phyloP scores from a whole-genome alignment of 2,113 vertebrate species.

The Platysternon megacephalum region DNA sequence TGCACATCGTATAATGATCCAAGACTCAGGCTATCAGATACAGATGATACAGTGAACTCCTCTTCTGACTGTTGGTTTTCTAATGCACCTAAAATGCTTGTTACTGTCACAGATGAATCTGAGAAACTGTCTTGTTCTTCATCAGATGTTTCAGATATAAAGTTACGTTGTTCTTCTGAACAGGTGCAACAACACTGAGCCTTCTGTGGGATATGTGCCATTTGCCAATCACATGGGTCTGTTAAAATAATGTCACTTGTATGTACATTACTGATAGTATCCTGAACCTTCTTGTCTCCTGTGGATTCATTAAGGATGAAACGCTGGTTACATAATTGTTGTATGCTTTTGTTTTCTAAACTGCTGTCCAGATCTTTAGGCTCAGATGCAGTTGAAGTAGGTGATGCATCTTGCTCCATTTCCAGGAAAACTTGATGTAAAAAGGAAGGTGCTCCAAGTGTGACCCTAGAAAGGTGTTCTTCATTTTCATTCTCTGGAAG shows the following conservation, averaged over 20 bases:
- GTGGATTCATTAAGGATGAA: not conserved
- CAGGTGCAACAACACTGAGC: not conserved
- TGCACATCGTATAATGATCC: not conserved
- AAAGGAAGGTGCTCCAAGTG: not conserved
- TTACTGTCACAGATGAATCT: not conserved
- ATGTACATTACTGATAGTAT: not conserved
- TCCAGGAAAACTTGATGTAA: not conserved
- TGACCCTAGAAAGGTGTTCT: no score
- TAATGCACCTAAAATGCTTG: not conserved
- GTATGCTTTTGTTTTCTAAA: not conserved
- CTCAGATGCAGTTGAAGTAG: not conserved
- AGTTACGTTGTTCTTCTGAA: not conserved
- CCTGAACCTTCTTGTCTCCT: not conserved
- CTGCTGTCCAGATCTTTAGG: not conserved
- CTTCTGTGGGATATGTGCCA: not conserved
- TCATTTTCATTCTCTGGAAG: not conserved
- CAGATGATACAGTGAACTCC: not conserved
- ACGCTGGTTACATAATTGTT: not conserved
- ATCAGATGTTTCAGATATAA: not conserved
- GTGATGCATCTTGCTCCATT: not conserved
- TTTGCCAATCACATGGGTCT: not conserved
- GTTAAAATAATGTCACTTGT: not conserved
- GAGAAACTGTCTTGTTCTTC: not conserved
- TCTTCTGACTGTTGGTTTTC: not conserved
- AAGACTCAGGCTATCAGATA: not conserved